These are phyloP conservation scores for Scopus umbretta DNA, from an alignment of 2,113 vertebrate genomes.

Conservation along the genomic window DNA sequence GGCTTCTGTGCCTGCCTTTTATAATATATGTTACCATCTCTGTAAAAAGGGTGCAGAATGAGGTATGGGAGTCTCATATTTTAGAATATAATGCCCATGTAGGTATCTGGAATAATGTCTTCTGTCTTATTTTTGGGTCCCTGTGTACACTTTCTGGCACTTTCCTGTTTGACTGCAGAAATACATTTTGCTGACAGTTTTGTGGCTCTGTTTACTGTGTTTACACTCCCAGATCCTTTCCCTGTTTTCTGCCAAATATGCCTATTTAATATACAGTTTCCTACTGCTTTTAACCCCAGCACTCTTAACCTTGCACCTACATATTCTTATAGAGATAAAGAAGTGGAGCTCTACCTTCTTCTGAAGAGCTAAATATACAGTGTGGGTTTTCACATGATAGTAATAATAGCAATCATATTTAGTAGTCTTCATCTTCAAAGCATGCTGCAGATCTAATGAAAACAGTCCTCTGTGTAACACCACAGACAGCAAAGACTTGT, in stretches of 20 bases:
- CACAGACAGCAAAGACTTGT: neutral
- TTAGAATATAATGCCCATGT: neutral
- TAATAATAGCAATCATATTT: neutral
- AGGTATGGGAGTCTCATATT: neutral
- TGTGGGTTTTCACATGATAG: neutral
- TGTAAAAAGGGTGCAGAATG: neutral
- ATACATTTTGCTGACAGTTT: conserved; percentile 17
- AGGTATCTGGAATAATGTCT: neutral
- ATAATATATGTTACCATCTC: neutral
- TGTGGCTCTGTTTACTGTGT: neutral
- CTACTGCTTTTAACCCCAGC: neutral
- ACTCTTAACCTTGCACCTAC: neutral
- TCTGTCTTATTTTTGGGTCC: neutral
- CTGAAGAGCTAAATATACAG: neutral
- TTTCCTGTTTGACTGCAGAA: neutral
- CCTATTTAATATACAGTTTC: neutral
- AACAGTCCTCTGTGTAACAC: neutral
- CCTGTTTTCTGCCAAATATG: neutral
- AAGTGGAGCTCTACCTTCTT: neutral
- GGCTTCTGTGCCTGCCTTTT: neutral
- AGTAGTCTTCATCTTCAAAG: neutral
- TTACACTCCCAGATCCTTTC: neutral
- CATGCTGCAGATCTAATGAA: neutral
- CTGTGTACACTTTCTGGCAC: neutral
- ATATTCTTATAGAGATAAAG: neutral